These are phyloP conservation scores for Troides oblongomaculatus DNA, from an alignment of 2,888 invertebrate species.

Conservation along the genomic window DNA sequence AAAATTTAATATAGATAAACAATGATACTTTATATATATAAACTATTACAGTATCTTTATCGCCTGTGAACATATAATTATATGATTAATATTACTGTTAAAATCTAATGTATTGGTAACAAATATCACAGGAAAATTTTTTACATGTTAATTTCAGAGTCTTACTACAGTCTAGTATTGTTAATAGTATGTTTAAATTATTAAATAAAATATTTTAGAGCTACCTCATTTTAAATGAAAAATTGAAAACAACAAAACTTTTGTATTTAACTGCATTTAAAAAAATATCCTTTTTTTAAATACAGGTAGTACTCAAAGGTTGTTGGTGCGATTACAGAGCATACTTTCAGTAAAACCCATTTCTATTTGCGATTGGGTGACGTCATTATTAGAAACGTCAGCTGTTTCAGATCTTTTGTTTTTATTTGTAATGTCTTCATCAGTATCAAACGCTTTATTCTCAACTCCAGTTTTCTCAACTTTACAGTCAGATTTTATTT, in stretches of 20 bases:
- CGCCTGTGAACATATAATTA: constrained; percentile 9
- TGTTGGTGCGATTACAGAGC: constrained; percentile 56
- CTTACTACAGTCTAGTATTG: not conserved
- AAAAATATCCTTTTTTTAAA: not conserved
- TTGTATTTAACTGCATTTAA: not conserved
- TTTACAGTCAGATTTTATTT: constrained; percentile 42
- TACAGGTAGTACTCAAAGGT: constrained; percentile 41
- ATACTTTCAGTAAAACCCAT: constrained; percentile 68
- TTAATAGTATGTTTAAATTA: not conserved
- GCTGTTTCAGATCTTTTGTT: constrained; percentile 37
- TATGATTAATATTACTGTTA: constrained; percentile 8
- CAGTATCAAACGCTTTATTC: constrained; percentile 70
- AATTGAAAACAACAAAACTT: not conserved
- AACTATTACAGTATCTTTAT: not conserved
- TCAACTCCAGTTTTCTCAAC: constrained; percentile 57
- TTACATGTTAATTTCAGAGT: constrained; percentile 8
- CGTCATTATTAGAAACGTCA: constrained; percentile 37
- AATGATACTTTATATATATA: too few relatives aligned
- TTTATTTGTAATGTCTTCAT: constrained; percentile 56
- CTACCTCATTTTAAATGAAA: not conserved
- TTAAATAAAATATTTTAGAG: not conserved
- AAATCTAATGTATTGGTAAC: constrained; percentile 24
- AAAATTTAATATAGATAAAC: too few relatives aligned
- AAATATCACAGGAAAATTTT: constrained; percentile 27
- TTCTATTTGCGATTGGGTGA: constrained; percentile 64